Conservation (phyloP, 2,797 vertebrate genomes). For the Philypnodon macrostomus region DNA sequence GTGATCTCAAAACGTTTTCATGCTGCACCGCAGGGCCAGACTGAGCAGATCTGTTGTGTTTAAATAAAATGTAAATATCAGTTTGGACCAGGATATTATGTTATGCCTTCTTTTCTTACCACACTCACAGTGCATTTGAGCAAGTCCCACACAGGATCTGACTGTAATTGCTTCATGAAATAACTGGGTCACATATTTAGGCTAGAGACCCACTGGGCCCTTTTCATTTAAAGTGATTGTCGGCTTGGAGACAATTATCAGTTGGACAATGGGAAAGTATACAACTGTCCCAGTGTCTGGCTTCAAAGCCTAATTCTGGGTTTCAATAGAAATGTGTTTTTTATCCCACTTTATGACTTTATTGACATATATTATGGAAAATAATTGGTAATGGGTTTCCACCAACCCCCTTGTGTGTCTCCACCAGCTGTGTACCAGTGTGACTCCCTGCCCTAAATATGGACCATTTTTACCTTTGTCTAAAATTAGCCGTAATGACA, state of each 20-base stretch:
- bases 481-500: not conserved
- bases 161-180: conserved; percentile 34
- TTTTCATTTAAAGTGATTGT: conserved; percentile 27
- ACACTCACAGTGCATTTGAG: conserved; percentile 16
- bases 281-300: too few relatives aligned
- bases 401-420: too few relatives aligned
- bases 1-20: too few relatives aligned
- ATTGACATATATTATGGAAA: too few relatives aligned
- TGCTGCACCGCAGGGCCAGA: too few relatives aligned
- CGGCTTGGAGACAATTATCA: conserved; percentile 8
- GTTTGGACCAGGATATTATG: too few relatives aligned
- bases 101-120: conserved; percentile 41
- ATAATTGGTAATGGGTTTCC: too few relatives aligned
- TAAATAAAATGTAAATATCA: conserved; percentile 4
- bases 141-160: conserved; percentile 34
- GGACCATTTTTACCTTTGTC: not conserved
- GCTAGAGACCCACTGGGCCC: conserved; percentile 29
- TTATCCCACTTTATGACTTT: too few relatives aligned
- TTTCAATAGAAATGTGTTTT: too few relatives aligned
- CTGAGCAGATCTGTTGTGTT: not conserved
- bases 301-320: too few relatives aligned
- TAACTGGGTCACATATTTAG: conserved; percentile 48
- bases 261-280: not conserved
- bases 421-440: not conserved
- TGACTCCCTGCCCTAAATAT: not conserved